Evolutionary conservation across 2,113 vertebrate species (phyloP), one percentile per base, ranked within the genome.

Genomic region (Pomatorhinus ruficollis): DNA sequence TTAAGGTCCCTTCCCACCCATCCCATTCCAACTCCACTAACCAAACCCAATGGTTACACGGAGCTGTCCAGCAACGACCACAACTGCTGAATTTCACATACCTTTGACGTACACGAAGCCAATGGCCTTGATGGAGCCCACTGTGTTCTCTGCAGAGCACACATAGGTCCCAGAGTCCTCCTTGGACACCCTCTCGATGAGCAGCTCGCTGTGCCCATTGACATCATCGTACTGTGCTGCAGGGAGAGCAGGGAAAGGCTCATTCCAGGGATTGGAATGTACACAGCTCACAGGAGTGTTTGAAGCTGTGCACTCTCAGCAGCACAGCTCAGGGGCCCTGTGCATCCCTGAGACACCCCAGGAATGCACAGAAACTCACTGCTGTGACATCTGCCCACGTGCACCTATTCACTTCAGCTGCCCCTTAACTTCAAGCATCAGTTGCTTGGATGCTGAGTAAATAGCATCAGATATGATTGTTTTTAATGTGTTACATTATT

Each of bases 21-120:
- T 49, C 15, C 44, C 9, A 24, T 42, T 50, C 35, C 2, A 3
- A 47, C 42, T 74, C 24, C 37, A 20, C 30, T 35, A 23, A 20
- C n/a, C 54, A 66, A 77, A 60, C 15, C 28, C 8, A 2, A 11
- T 10, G 27, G 31, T 27, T 22, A 44, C 45, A 6, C 8, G 47
- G 23, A 69, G 64, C 74, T 66, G 50, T 17, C 53, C 52, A 53
- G 18, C 4, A 61, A 28, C 3, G 13, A 49, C 21, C 54, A 63
- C 37, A 72, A 5, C 11, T 53, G 21, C 49, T 22, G 30, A 35
- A 28, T 37, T 71, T 78, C 53, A 91, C 94, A 28, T 97, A 99
- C 99, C 99, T 99, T 99, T 99, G 92, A 99, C 99, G 23, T 98
- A 99, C 45, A 99, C 99, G 63, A 98, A 99, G 37, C 98, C 99